phyloP scores from a whole-genome alignment of 2,888 invertebrate genomes.

The Megamerina dolium region DNA sequence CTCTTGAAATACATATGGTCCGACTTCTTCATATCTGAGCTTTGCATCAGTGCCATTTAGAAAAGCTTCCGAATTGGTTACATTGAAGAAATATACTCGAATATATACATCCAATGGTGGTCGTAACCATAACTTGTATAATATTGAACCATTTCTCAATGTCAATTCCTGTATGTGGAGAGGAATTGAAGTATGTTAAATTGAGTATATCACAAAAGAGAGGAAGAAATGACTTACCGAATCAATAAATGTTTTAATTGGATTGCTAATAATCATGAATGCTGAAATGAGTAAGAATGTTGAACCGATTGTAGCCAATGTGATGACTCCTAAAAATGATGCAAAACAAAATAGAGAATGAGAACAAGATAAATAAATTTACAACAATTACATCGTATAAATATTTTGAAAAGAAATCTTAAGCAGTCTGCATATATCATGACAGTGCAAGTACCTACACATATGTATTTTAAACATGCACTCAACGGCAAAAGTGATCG shows the following conservation, averaged over 20 bases:
- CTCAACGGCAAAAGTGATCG: no score
- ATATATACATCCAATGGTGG: conserved; percentile 63
- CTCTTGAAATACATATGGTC: conserved; percentile 78
- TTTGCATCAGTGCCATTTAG: conserved; percentile 59
- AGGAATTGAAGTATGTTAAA: neutral
- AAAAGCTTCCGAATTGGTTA: conserved; percentile 71
- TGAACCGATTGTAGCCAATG: conserved; percentile 25
- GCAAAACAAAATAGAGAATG: no score
- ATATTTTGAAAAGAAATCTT: no score
- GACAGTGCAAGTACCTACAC: no score
- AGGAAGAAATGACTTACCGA: conserved; percentile 31
- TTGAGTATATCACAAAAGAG: neutral
- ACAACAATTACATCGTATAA: no score
- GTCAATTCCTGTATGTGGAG: conserved; percentile 37
- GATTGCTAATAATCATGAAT: conserved; percentile 36
- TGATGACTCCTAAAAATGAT: neutral
- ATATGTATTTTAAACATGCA: no score
- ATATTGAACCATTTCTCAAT: conserved; percentile 54
- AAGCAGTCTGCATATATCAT: no score
- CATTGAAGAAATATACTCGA: conserved; percentile 68
- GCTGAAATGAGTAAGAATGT: conserved; percentile 35
- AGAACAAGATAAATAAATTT: no score
- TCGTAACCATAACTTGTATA: conserved; percentile 57
- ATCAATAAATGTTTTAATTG: conserved; percentile 36
- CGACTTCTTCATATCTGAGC: conserved; percentile 64